Evolutionary conservation across 2,888 invertebrate genomes (phyloP).

Genomic region (Trimorus sp.): DNA sequence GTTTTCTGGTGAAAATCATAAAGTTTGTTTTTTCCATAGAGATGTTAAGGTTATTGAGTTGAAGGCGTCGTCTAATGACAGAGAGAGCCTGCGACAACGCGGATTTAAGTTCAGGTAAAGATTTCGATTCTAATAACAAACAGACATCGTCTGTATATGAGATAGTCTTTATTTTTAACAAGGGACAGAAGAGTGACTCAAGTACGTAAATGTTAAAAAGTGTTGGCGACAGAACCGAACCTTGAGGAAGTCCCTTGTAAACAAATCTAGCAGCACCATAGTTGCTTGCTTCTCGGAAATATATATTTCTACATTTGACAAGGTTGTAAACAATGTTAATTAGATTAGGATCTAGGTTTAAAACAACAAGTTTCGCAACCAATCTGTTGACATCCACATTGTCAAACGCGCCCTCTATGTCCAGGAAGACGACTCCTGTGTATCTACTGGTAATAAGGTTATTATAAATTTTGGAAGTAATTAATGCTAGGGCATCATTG

Average conservation of each 20-base stretch:
- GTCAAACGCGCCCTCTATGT: no score
- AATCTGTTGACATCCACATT: no score
- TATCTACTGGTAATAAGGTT: no score
- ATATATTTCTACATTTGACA: not conserved
- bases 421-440: no score
- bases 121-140: not conserved
- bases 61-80: no score
- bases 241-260: not conserved
- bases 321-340: not conserved
- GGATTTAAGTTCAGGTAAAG: not conserved
- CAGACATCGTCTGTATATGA: not conserved
- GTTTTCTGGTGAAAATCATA: no score
- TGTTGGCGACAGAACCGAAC: slow-evolving; percentile 4
- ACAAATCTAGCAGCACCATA: not conserved
- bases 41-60: no score
- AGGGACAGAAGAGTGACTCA: not conserved
- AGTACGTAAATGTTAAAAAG: slow-evolving; percentile 20
- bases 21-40: not conserved
- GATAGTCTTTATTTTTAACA: not conserved
- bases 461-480: no score
- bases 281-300: not conserved
- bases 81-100: no score
- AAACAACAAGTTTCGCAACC: no score
- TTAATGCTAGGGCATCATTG: no score
- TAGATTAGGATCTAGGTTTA: no score